A percentile compares a stretch with the other conserved stretches of the same genome.
Conservation (phyloP, 37 sponge, comb jelly and placozoan genomes). For the Eunapius fragilis region DNA sequence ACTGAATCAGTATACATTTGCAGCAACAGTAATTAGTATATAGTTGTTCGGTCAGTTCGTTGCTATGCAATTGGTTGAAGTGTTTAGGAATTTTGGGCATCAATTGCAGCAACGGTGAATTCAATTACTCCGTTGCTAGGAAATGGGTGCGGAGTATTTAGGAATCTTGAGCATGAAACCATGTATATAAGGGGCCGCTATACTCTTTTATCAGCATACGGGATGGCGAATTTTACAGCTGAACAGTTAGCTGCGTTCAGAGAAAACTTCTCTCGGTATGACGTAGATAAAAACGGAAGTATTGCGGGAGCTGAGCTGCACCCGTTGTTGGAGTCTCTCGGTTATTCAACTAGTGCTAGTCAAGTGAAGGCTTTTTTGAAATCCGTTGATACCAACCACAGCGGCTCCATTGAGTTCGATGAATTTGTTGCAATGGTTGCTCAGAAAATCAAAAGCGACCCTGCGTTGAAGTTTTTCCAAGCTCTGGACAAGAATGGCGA, state of each 20-base stretch:
- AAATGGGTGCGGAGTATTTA: no score
- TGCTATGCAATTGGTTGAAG: no score
- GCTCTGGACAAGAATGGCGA: not conserved
- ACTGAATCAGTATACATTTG: no score
- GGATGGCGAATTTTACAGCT: no score
- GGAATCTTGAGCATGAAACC: no score
- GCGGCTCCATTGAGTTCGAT: not conserved
- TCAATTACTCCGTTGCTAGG: no score
- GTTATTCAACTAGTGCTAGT: not conserved
- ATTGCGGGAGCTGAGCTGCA: not conserved
- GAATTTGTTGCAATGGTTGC: not conserved
- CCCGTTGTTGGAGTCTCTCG: not conserved
- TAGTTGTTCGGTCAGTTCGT: no score
- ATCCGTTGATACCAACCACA: not conserved
- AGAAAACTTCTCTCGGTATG: not conserved
- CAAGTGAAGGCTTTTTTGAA: not conserved
- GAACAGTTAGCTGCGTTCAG: not conserved
- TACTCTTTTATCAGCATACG: no score
- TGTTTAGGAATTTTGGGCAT: no score
- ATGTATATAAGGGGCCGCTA: no score
- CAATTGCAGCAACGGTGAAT: no score
- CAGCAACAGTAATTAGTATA: no score
- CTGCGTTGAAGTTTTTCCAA: not conserved
- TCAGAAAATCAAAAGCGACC: not conserved
- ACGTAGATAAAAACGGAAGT: not conserved